Evolutionary conservation across 2,888 invertebrate species (phyloP).

Genomic region (Polydrusus cervinus): DNA sequence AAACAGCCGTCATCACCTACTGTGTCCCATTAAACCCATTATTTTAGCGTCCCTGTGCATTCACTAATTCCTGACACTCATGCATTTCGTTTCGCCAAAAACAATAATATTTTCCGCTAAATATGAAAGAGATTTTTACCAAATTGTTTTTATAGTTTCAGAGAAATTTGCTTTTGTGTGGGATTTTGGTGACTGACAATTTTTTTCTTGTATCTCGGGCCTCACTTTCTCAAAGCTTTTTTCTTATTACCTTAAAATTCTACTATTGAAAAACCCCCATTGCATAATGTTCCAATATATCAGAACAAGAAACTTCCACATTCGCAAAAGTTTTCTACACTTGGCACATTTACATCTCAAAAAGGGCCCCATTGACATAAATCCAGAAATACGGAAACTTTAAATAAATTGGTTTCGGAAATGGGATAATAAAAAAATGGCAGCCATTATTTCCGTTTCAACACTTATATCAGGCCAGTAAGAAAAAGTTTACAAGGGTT

Average conservation of each 20-base stretch:
- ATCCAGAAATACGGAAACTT: slow-evolving; percentile 25
- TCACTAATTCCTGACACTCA: no score
- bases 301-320: slow-evolving; percentile 25
- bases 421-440: slow-evolving; percentile 28
- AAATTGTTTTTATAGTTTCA: no score
- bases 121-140: no score
- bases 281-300: slow-evolving; percentile 31
- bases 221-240: neutral
- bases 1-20: no score
- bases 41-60: no score
- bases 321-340: slow-evolving; percentile 25
- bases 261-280: slow-evolving; percentile 11
- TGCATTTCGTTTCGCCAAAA: no score
- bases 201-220: no score
- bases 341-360: slow-evolving; percentile 34
- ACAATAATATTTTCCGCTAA: no score
- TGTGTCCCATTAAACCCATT: no score
- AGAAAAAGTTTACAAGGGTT: slow-evolving; percentile 9
- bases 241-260: slow-evolving; percentile 25
- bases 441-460: slow-evolving; percentile 16
- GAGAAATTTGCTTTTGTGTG: no score
- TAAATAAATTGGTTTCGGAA: slow-evolving; percentile 30
- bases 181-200: no score
- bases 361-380: slow-evolving; percentile 36
- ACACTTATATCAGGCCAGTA: neutral